phyloP scores from a whole-genome alignment of 1,140 invertebrate genomes.

The Ladona fulva region DNA sequence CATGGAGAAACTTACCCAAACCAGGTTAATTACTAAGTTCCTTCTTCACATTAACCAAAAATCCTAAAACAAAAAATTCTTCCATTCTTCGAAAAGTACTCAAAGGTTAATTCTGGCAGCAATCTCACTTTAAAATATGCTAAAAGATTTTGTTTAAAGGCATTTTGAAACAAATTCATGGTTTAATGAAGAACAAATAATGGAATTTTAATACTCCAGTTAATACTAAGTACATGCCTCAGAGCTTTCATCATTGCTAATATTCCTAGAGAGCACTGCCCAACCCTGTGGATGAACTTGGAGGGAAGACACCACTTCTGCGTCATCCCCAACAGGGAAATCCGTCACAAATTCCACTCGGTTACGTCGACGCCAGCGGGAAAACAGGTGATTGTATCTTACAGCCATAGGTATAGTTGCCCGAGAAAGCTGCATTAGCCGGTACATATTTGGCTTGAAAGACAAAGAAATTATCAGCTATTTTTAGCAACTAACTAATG shows the following conservation, averaged over 20 bases:
- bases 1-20: too few relatives aligned
- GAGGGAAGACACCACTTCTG: conserved; percentile 79
- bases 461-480: conserved; percentile 20
- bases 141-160: too few relatives aligned
- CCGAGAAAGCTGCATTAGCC: conserved; percentile 76
- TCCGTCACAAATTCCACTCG: conserved; percentile 82
- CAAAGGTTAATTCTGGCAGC: too few relatives aligned
- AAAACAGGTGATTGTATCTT: conserved; percentile 73
- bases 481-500: too few relatives aligned
- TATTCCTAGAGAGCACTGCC: conserved; percentile 79
- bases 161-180: too few relatives aligned
- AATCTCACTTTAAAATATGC: too few relatives aligned
- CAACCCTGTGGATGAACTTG: conserved; percentile 89
- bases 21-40: too few relatives aligned
- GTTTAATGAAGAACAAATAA: too few relatives aligned
- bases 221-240: conserved; percentile 47
- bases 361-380: conserved; percentile 60
- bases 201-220: conserved; percentile 4
- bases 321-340: conserved; percentile 76
- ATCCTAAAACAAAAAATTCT: too few relatives aligned
- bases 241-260: conserved; percentile 71
- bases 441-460: conserved; percentile 75
- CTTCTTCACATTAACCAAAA: too few relatives aligned
- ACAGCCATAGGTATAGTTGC: conserved; percentile 68
- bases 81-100: too few relatives aligned